Base-by-base conservation (phyloP, 2,113 vertebrate genomes). In the Sigmodon hispidus region DNA sequence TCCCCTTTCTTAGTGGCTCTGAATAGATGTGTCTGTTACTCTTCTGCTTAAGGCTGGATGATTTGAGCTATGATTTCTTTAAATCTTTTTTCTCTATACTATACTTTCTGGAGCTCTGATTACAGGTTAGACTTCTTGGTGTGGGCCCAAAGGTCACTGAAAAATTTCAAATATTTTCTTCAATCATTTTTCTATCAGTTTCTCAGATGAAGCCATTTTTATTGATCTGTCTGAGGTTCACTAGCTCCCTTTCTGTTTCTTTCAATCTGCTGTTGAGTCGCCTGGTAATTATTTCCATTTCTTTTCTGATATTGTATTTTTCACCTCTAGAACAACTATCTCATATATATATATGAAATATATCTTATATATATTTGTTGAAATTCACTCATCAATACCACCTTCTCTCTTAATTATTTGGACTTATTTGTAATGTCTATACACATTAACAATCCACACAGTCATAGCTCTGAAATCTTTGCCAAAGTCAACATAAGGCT, bases 81-180 rank as follows among this genome's bases (percentile, higher is more conserved):
- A 67, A 4, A 31, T 5, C 10, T 24, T 19, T 55, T 73, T 1
- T 3, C 4, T 29, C 43, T 9, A 2, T 6, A 0, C 1, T 24
- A 0, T 34, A 43, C 59, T 50, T 43, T 21, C 67, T 55, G 11
- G 29, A 50, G n/a, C 15, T 57, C 57, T 2, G 1, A 65, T 13
- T 7, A 6, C 29, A 15, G 1, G 21, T 19, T 15, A n/a, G 3
- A 0, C 59, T 0, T 7, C 22, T 3, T 3, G 5, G 1, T 1
- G 0, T 2, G 10, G 15, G 24, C 59, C 31, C 40, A 31, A 4
- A 70, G 50, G 57, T 80, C 24, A 21, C 50, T 4, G 88, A 76
- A 63, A 63, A 15, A 3, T 2, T 77, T 31, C 4, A n/a, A 0
- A 0, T 13, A n/a, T 16, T 50, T 24, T 59, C 77, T 75, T 55